These are phyloP conservation scores for Delphinus delphis DNA, from an alignment of 2,113 vertebrate species.

Conservation along the genomic window DNA sequence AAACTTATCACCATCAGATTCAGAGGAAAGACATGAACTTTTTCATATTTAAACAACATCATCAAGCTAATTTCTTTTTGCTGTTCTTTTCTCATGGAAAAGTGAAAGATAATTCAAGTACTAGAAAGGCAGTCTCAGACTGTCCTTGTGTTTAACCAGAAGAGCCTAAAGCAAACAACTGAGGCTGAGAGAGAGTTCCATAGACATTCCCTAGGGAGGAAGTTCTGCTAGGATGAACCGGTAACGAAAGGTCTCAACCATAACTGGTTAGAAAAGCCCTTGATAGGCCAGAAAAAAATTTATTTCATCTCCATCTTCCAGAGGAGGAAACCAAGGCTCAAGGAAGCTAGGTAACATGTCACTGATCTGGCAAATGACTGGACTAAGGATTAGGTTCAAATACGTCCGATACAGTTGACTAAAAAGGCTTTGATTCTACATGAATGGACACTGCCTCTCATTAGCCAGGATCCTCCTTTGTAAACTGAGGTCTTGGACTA, in stretches of 20 bases:
- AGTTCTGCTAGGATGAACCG: background rate
- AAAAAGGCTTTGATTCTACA: background rate
- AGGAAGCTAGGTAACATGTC: background rate
- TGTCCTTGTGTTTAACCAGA: background rate
- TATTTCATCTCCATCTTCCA: background rate
- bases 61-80: background rate
- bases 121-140: background rate
- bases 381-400: background rate
- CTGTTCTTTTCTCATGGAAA: background rate
- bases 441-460: background rate
- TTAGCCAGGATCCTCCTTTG: background rate
- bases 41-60: background rate
- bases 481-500: background rate
- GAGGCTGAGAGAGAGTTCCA: background rate
- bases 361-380: background rate
- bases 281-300: background rate
- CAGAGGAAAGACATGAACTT: background rate
- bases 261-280: background rate
- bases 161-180: background rate
- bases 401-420: background rate
- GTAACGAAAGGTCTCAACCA: background rate
- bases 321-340: background rate
- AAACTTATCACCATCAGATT: background rate
- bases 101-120: background rate
- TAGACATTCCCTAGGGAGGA: background rate